A percentile compares a stretch with the other conserved stretches of the same genome.
Conservation (phyloP, 2,888 invertebrate genomes). For the Drosophila niveifrons region DNA sequence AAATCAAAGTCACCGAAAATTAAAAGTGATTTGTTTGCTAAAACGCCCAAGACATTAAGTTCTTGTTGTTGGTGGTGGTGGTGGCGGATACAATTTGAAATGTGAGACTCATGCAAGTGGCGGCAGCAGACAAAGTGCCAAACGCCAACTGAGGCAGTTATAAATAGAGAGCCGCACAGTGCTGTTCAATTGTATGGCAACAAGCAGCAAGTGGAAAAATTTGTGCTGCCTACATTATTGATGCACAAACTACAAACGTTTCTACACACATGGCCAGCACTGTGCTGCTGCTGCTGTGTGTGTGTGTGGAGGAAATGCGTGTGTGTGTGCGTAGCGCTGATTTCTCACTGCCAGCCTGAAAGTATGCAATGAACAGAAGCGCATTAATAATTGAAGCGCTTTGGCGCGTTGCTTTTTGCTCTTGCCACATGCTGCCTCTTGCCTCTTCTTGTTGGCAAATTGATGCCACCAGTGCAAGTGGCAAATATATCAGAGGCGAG, state of each 20-base stretch:
- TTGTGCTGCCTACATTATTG: not conserved
- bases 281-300: constrained; percentile 33
- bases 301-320: constrained; percentile 26
- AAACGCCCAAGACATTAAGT: constrained; percentile 74
- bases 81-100: constrained; percentile 54
- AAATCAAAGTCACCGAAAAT: constrained; percentile 82
- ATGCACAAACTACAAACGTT: not conserved
- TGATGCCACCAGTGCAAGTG: constrained; percentile 65
- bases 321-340: constrained; percentile 58
- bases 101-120: constrained; percentile 78
- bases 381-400: constrained; percentile 74
- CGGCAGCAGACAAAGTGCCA: constrained; percentile 25
- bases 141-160: constrained; percentile 62
- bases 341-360: constrained; percentile 72
- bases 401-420: constrained; percentile 38
- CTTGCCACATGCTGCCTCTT: not conserved
- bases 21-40: constrained; percentile 82
- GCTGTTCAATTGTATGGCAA: constrained; percentile 9
- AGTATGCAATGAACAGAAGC: constrained; percentile 77
- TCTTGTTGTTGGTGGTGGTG: not conserved
- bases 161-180: constrained; percentile 62
- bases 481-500: constrained; percentile 58
- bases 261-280: constrained; percentile 35
- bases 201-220: not conserved
- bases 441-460: constrained; percentile 50